Conservation (phyloP, 2,888 invertebrate species). For the Epinotia demarniana region DNA sequence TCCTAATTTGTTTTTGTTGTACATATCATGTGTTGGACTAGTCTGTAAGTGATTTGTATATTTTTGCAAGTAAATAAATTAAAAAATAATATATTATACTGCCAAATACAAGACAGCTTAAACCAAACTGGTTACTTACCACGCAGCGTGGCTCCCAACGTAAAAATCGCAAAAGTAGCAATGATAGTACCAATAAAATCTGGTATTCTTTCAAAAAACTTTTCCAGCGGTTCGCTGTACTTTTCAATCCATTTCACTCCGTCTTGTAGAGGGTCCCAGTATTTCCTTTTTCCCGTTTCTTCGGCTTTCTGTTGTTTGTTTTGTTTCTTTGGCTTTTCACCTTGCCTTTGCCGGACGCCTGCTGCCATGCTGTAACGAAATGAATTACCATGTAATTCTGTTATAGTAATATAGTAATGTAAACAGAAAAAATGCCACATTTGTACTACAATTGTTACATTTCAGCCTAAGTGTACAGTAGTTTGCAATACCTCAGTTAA, state of each 20-base stretch:
- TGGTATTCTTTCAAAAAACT: constrained; percentile 84
- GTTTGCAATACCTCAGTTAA: too few species aligned
- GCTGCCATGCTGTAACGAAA: constrained; percentile 55
- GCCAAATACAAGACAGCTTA: too few species aligned
- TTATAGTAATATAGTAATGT: too few species aligned
- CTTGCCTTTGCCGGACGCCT: constrained; percentile 53
- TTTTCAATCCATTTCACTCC: constrained; percentile 86
- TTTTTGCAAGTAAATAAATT: too few species aligned
- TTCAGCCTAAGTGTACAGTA: too few species aligned
- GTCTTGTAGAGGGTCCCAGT: constrained; percentile 82
- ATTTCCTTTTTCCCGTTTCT: constrained; percentile 50
- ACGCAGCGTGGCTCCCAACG: constrained; percentile 86
- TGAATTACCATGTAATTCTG: neutral
- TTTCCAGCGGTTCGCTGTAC: constrained; percentile 81
- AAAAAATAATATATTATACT: too few species aligned
- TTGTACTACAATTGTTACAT: too few species aligned
- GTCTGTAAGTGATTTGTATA: too few species aligned
- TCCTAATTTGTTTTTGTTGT: too few species aligned
- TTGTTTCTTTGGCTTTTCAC: constrained; percentile 35
- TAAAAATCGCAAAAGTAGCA: constrained; percentile 85
- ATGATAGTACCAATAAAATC: constrained; percentile 81
- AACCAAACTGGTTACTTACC: constrained; percentile 67
- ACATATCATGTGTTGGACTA: too few species aligned
- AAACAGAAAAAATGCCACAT: too few species aligned
- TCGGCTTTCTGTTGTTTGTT: constrained; percentile 49